phyloP scores from a whole-genome alignment of 2,113 vertebrate genomes.

The Toxotes jaculatrix region DNA sequence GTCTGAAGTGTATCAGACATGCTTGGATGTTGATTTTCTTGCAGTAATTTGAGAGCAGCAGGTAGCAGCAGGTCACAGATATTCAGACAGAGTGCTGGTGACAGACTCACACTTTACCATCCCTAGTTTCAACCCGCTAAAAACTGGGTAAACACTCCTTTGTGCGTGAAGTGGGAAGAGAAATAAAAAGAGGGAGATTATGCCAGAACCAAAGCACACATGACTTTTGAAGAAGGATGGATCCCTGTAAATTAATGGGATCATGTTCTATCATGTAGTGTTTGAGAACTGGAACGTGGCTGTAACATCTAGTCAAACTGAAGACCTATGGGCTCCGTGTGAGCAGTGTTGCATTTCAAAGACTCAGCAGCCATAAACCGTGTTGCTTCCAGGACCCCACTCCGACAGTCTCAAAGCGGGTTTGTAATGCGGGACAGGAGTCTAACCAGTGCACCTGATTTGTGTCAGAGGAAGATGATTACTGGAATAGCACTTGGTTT shows the following conservation, averaged over 20 bases:
- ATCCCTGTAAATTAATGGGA: neutral
- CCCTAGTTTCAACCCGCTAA: neutral
- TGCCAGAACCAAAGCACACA: neutral
- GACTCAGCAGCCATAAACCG: constrained; percentile 37
- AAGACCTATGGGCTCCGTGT: neutral
- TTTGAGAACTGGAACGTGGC: constrained; percentile 5
- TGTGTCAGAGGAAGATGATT: constrained; percentile 51
- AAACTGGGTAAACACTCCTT: neutral
- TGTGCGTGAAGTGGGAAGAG: neutral
- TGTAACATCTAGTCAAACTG: constrained; percentile 21
- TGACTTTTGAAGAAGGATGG: neutral
- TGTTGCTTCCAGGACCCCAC: constrained; percentile 35
- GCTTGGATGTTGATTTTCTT: neutral
- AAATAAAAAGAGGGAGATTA: neutral
- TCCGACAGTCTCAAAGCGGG: constrained; percentile 48
- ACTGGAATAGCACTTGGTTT: constrained; percentile 50
- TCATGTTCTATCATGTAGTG: neutral
- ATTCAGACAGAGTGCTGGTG: no score
- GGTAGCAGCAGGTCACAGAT: no score
- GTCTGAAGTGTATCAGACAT: neutral
- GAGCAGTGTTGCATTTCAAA: constrained; percentile 62
- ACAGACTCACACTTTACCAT: neutral
- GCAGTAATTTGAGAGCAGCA: neutral
- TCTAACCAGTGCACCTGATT: constrained; percentile 56
- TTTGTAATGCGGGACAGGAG: constrained; percentile 38